A percentile compares a stretch with the other conserved stretches of the same genome.
These are phyloP conservation scores for Pempheris klunzingeri DNA, from an alignment of 2,797 vertebrate species.

Conservation along the genomic window DNA sequence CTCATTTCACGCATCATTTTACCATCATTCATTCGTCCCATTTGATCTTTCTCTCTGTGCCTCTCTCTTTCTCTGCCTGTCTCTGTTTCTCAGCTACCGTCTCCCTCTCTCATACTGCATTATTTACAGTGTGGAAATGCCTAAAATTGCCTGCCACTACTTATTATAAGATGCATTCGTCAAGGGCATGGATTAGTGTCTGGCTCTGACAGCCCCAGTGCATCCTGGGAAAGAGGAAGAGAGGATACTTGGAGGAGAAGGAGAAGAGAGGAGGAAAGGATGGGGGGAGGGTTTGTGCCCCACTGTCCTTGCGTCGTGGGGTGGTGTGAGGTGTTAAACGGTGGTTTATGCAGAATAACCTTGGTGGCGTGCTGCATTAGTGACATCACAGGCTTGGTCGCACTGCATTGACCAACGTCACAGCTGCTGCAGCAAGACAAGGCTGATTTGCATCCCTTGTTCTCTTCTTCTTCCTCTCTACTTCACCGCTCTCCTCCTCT, in stretches of 20 bases:
- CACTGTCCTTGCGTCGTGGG: constrained; percentile 42
- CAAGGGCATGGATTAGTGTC: constrained; percentile 79
- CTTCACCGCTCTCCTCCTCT: neutral
- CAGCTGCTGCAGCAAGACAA: constrained; percentile 77
- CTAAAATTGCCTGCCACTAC: constrained; percentile 84
- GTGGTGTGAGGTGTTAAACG: constrained; percentile 64
- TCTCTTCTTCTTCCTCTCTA: constrained; percentile 31
- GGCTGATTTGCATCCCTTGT: constrained; percentile 57
- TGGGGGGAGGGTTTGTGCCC: constrained; percentile 24
- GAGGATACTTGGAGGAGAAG: constrained; percentile 47
- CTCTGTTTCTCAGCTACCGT: constrained; percentile 40
- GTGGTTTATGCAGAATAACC: constrained; percentile 81
- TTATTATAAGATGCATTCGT: constrained; percentile 85
- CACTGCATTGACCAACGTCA: constrained; percentile 79
- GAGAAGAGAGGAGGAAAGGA: constrained; percentile 5
- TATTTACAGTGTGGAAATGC: constrained; percentile 83
- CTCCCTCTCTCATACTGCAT: constrained; percentile 63
- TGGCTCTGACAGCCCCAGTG: constrained; percentile 73
- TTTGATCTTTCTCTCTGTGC: constrained; percentile 56
- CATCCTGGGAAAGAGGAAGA: constrained; percentile 70
- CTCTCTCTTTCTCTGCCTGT: constrained; percentile 34
- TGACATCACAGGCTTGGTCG: constrained; percentile 75
- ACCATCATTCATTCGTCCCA: constrained; percentile 68
- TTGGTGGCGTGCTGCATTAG: constrained; percentile 80
- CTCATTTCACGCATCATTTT: constrained; percentile 80